These are phyloP conservation scores for Botia kubotai DNA, from an alignment of 2,797 vertebrate species.

Conservation along the genomic window DNA sequence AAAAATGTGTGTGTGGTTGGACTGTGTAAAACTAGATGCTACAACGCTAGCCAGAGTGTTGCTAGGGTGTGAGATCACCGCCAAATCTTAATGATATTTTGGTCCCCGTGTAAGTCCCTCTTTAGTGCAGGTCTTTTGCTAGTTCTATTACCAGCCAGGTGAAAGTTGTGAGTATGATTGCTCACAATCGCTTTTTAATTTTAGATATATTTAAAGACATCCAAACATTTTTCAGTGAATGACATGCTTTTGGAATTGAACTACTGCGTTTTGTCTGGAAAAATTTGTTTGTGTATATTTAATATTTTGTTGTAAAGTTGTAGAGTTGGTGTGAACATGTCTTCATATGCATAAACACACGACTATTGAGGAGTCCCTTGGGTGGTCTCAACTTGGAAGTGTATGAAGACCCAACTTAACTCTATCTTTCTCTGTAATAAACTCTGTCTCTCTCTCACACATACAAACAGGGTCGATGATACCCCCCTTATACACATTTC, in stretches of 20 bases:
- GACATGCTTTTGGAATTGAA: no score
- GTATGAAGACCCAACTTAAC: neutral
- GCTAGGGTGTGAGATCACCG: no score
- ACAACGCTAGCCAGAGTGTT: no score
- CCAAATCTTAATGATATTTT: neutral
- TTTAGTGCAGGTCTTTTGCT: no score
- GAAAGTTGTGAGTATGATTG: neutral
- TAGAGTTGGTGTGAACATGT: no score
- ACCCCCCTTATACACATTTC: slow-evolving; percentile 16
- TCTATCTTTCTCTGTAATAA: slow-evolving; percentile 25
- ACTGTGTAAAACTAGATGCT: neutral
- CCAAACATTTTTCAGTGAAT: no score
- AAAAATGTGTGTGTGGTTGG: neutral
- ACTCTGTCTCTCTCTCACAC: neutral
- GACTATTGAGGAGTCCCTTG: neutral
- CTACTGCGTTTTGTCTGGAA: no score
- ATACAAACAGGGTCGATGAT: neutral
- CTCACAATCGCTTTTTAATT: no score
- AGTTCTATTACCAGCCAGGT: neutral
- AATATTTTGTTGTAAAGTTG: no score
- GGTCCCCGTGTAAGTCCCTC: neutral
- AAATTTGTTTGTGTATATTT: no score
- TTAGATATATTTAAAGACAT: no score
- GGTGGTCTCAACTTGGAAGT: slow-evolving; percentile 28
- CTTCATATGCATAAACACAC: no score